Conservation (phyloP, 1,140 invertebrate genomes). For the Hylaeus volcanicus region DNA sequence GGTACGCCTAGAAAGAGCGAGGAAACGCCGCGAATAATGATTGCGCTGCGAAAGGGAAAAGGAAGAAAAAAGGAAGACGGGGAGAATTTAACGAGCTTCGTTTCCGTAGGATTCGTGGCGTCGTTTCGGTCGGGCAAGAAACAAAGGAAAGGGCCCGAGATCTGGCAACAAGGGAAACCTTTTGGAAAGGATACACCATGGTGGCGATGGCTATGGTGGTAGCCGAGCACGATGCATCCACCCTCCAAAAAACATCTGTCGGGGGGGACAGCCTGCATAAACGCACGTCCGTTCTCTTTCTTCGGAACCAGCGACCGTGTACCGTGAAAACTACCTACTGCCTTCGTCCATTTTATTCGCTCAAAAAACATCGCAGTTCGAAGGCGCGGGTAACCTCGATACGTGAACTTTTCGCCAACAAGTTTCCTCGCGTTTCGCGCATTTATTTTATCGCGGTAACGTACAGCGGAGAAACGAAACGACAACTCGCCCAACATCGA, state of each 20-base stretch:
- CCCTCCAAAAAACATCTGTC: constrained; percentile 61
- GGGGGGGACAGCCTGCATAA: constrained; percentile 25
- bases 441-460: too few species aligned
- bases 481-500: too few species aligned
- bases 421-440: too few species aligned
- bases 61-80: not conserved
- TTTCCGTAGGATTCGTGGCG: constrained; percentile 10
- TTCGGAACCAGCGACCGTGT: not conserved
- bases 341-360: not conserved
- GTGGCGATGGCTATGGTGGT: constrained; percentile 8
- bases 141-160: constrained; percentile 52
- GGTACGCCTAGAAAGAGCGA: not conserved
- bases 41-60: not conserved
- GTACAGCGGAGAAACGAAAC: too few species aligned
- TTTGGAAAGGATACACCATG: constrained; percentile 33
- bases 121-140: not conserved
- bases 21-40: not conserved
- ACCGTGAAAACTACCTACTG: constrained; percentile 17
- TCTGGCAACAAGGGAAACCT: constrained; percentile 54
- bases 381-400: not conserved
- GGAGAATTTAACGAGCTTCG: constrained; percentile 2
- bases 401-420: too few species aligned
- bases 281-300: constrained; percentile 37
- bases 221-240: not conserved
- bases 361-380: not conserved